Evolutionary conservation across 2,797 vertebrate species (phyloP).

Genomic region (Lepus townsendii): DNA sequence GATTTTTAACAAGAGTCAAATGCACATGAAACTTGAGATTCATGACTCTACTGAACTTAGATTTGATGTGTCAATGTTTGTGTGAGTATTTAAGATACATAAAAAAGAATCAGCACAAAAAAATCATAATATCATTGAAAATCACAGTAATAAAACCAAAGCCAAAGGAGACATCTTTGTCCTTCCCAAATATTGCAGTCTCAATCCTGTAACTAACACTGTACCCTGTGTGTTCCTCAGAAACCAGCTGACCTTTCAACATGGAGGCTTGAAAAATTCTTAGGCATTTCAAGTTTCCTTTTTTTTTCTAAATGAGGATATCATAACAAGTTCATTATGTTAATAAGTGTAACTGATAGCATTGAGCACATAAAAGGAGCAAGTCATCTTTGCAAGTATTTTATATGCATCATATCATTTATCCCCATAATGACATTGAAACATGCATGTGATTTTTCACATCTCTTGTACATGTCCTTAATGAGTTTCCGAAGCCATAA

Average conservation of each 20-base stretch:
- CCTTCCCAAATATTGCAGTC: neutral
- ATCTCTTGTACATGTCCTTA: neutral
- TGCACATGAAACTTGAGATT: neutral
- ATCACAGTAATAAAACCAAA: neutral
- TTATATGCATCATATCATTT: neutral
- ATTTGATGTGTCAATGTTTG: neutral
- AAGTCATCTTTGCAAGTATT: neutral
- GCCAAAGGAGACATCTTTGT: neutral
- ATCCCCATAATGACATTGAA: neutral
- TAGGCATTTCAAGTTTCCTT: neutral
- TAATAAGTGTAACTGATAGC: neutral
- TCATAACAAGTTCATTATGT: neutral
- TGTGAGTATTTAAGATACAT: neutral
- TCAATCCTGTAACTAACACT: neutral
- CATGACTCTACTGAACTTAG: neutral
- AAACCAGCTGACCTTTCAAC: neutral
- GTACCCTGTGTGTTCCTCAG: neutral
- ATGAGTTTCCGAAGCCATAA: conserved; percentile 9
- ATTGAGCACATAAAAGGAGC: neutral
- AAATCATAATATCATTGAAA: neutral
- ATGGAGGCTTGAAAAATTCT: neutral
- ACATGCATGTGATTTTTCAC: neutral
- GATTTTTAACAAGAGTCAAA: neutral
- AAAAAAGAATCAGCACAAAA: neutral
- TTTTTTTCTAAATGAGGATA: neutral